Conservation (phyloP, 2,888 invertebrate genomes). For the Apamea epomidion region DNA sequence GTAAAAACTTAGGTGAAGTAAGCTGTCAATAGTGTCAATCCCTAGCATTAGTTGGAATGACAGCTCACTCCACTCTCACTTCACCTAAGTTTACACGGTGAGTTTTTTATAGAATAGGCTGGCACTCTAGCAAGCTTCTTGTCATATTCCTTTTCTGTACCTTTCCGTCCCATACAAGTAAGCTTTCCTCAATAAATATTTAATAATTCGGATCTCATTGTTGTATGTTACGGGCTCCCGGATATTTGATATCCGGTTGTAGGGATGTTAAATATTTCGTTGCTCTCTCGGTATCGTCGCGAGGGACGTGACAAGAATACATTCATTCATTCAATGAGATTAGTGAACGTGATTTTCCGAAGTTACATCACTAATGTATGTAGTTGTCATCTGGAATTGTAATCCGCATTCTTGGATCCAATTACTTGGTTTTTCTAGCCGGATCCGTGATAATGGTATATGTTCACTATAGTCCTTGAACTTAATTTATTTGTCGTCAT, state of each 20-base stretch:
- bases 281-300: slow-evolving; percentile 28
- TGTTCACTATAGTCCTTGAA: slow-evolving; percentile 26
- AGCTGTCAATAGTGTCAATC: too few relatives aligned
- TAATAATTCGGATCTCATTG: slow-evolving; percentile 26
- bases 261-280: slow-evolving; percentile 47
- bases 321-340: slow-evolving; percentile 35
- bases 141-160: not conserved
- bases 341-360: slow-evolving; percentile 32
- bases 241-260: slow-evolving; percentile 51
- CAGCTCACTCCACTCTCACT: too few relatives aligned
- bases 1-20: not conserved
- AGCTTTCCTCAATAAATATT: slow-evolving; percentile 25
- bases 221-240: slow-evolving; percentile 18
- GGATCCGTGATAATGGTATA: slow-evolving; percentile 11
- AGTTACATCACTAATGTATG: slow-evolving; percentile 27
- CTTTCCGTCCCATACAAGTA: not conserved
- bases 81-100: not conserved
- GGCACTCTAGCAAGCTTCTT: not conserved
- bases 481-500: not conserved
- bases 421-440: slow-evolving; percentile 28
- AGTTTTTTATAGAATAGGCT: not conserved
- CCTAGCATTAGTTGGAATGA: too few relatives aligned
- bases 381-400: slow-evolving; percentile 21
- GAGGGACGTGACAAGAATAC: slow-evolving; percentile 56
- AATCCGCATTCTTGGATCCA: slow-evolving; percentile 56